Base-by-base conservation (phyloP, 2,113 vertebrate species). In the Neodon shergylaensis region DNA sequence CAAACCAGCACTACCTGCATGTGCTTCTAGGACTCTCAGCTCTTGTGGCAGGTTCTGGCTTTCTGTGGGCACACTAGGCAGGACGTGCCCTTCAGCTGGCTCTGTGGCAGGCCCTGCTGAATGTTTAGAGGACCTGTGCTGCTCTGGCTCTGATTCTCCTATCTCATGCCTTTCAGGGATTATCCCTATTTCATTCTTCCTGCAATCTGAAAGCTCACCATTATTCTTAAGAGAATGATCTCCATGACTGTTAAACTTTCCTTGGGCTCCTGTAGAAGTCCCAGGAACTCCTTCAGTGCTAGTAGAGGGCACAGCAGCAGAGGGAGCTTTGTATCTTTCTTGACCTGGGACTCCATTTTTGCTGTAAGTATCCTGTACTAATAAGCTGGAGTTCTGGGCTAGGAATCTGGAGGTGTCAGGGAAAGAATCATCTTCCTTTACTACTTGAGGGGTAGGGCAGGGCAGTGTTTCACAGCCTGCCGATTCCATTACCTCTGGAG, bases 381-480 rank as follows among this genome's bases (percentile, higher is more conserved):
- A 26, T 36, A 36, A 84, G 16, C 61, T 70, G 28, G 85, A 77
- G 86, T 49, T 61, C 8, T 95, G 97, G 26, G 16, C 94, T 31
- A 58, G 26, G 5, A n/a, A 1, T 44, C 36, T 2, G 90, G 0
- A 33, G 4, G 10, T 44, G 39, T 96, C 54, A n/a, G 94, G 92
- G 89, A 94, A 95, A 73, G 94, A 83, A 44, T 90, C 92, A 65
- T 31, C 26, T 84, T 61, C 47, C 82, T 94, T 94, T 65, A 73
- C 52, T 74, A 91, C 33, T 16, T 70, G 63, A 79, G 6, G 19
- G 63, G 31, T 5, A 39, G 92, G 31, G 73, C 0, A 5, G 21
- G 74, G 72, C 1, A 3, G 47, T 1, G 19, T 28, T 13, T 33
- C 89, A 70, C 73, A 77, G 44, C 44, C 22, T 65, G 63, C 2